Conservation (phyloP, 2,888 invertebrate genomes). For the Boloria selene region DNA sequence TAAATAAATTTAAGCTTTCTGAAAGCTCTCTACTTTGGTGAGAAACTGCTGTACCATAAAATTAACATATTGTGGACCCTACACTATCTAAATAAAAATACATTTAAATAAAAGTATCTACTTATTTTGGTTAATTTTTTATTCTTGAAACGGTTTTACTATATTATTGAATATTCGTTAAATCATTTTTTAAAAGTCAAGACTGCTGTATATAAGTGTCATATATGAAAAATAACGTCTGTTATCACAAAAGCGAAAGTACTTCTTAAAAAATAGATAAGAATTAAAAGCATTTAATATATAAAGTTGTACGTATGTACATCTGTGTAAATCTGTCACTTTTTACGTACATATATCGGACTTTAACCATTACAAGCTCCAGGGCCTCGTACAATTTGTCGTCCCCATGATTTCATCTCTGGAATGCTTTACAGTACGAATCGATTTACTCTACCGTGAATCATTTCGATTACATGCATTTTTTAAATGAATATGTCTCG, state of each 20-base stretch:
- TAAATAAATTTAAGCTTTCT: slow-evolving; percentile 9
- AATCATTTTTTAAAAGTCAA: too few species aligned
- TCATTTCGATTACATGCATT: slow-evolving; percentile 34
- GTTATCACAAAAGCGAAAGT: too few species aligned
- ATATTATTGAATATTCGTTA: too few species aligned
- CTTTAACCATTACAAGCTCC: slow-evolving; percentile 12
- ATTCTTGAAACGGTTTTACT: too few species aligned
- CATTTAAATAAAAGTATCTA: too few species aligned
- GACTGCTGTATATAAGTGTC: too few species aligned
- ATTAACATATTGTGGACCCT: background rate
- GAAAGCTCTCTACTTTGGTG: background rate
- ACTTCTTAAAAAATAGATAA: background rate
- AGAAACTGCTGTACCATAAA: background rate
- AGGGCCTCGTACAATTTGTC: slow-evolving; percentile 22
- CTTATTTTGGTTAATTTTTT: too few species aligned
- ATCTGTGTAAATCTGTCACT: background rate
- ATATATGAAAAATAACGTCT: too few species aligned
- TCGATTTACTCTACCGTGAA: slow-evolving; percentile 54
- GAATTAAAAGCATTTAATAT: too few species aligned
- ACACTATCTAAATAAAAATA: too few species aligned
- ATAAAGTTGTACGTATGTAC: background rate
- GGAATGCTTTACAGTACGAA: slow-evolving; percentile 38
- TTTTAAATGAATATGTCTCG: slow-evolving; percentile 7
- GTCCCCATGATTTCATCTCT: slow-evolving; percentile 16
- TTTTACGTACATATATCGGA: background rate